A percentile compares a stretch with the other conserved stretches of the same genome.
phyloP scores from a whole-genome alignment of 2,888 invertebrate genomes.

The Cinara cedri region DNA sequence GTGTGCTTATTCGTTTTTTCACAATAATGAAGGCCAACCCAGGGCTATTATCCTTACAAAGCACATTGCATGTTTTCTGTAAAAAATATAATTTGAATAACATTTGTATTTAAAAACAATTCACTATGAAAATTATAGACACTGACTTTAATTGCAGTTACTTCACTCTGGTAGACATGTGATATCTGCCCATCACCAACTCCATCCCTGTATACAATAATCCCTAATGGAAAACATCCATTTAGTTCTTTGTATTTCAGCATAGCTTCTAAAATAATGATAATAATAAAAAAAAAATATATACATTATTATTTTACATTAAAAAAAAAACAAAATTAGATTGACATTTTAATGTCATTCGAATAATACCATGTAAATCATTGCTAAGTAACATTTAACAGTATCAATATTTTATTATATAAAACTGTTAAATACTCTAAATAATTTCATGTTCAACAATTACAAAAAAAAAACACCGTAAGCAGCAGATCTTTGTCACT shows the following conservation, averaged over 20 bases:
- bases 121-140: not conserved
- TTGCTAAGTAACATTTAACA: too few species aligned
- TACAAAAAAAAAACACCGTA: too few species aligned
- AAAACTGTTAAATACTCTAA: too few species aligned
- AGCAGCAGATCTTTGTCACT: too few species aligned
- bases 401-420: too few species aligned
- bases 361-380: not conserved
- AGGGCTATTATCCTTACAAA: not conserved
- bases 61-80: not conserved
- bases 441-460: too few species aligned
- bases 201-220: constrained; percentile 89
- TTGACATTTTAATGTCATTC: not conserved
- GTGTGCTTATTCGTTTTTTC: constrained; percentile 84
- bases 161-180: constrained; percentile 78
- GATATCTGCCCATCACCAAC: constrained; percentile 91
- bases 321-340: not conserved
- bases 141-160: constrained; percentile 65
- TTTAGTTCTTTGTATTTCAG: constrained; percentile 66
- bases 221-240: constrained; percentile 70
- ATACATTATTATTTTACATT: too few species aligned
- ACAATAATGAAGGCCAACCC: constrained; percentile 81
- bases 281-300: too few species aligned
- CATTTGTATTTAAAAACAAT: not conserved
- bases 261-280: constrained; percentile 64
- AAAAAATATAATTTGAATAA: not conserved